Percentiles rank a stretch among this genome's conserved stretches.
Evolutionary conservation across 2,113 vertebrate species (phyloP).

Genomic region (Prionailurus viverrinus): DNA sequence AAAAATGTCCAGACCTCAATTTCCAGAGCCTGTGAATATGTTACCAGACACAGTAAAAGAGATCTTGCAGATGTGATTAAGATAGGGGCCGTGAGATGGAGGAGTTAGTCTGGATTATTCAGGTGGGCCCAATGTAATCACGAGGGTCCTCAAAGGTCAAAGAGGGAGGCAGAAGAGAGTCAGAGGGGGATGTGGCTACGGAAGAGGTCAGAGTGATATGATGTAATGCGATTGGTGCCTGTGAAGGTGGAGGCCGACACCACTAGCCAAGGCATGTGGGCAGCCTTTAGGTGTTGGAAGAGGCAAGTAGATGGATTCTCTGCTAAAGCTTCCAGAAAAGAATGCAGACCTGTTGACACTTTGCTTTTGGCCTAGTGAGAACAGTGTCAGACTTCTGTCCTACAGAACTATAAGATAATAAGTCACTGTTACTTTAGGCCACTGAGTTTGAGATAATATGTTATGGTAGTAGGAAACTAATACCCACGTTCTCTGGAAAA

Average conservation of each 20-base stretch:
- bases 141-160: background rate
- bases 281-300: background rate
- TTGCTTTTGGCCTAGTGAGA: background rate
- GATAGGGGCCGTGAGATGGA: background rate
- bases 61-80: background rate
- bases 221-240: background rate
- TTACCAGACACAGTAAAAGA: background rate
- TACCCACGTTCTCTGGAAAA: background rate
- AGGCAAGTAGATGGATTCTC: background rate
- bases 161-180: background rate
- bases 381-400: background rate
- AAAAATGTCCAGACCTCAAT: background rate
- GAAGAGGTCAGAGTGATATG: background rate
- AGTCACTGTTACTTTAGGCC: background rate
- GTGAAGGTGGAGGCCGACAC: background rate
- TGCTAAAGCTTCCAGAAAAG: background rate
- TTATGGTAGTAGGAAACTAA: conserved; percentile 17
- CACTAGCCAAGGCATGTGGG: background rate
- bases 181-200: background rate
- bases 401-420: background rate
- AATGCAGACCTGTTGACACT: background rate
- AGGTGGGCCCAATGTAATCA: background rate
- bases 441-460: background rate
- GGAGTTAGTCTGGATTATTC: background rate
- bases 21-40: background rate